Base-by-base conservation (phyloP, 2,797 vertebrate species). In the Oophaga sylvatica region DNA sequence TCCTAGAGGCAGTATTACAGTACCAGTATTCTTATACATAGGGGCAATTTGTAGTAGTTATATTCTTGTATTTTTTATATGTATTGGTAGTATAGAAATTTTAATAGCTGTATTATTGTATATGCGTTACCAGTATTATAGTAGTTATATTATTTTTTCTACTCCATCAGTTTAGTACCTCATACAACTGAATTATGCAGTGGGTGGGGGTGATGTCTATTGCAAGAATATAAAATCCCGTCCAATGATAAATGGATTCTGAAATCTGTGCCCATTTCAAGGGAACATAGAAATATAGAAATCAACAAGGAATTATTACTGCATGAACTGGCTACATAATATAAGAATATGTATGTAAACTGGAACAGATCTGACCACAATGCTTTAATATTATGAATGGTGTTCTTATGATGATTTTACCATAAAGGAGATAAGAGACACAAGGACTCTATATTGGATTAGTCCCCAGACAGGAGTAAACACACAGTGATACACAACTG, bases 401-500 rank as follows among this genome's bases (percentile, higher is more conserved):
- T 60, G 10, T 7, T 20, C n/a, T 19, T 62, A 35, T 45, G 11
- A 82, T 56, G 45, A 57, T 20, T 83, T 20, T 70, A 26, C 53
- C 29, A 26, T 7, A 68, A 53, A 31, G 9, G 20, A 81, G 63
- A 81, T 6, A 67, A 5, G 62, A 56, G 20, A 6, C 56, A 59
- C 29, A 83, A 60, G 20, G 53, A 59, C 48, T 31, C 22, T 59
- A 5, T 12, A 17, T 70, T n/a, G 71, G 56, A 83, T 56, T 29
- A 63, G 19, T 80, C 62, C 11, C 41, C 15, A 81, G 60, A 65
- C 41, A 67, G 19, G 41, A 60, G 68, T 84, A 67, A 73, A 73
- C 29, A 22, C 67, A 41, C 53, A 84, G 12, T 60, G 57, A 84
- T 62, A 75, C 56, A 75, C 68, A 63, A 70, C 78, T 89, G 79